A percentile compares a stretch with the other conserved stretches of the same genome.
Conservation (phyloP, 2,797 vertebrate species). For the Crocodylus rhombifer region DNA sequence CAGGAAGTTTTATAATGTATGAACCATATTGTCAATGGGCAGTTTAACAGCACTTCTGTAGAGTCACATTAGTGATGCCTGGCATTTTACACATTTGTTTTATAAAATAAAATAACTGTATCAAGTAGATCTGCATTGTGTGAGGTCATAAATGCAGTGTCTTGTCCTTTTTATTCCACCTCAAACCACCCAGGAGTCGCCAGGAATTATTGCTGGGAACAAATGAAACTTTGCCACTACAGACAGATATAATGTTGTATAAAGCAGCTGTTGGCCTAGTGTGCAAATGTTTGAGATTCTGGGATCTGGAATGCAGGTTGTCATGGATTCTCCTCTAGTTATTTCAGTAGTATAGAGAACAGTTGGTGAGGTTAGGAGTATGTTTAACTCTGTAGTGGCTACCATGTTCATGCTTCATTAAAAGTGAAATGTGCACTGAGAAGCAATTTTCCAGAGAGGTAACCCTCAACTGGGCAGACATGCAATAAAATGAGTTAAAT, state of each 20-base stretch:
- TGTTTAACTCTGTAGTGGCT: conserved; percentile 24
- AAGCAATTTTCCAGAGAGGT: not conserved
- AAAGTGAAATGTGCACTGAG: not conserved
- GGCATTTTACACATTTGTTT: not conserved
- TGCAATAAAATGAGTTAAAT: not conserved
- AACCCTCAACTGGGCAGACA: not conserved
- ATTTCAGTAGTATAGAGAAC: conserved; percentile 29
- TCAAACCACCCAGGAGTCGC: not conserved
- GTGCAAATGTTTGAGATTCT: not conserved
- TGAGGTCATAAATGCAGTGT: not conserved
- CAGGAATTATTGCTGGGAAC: not conserved
- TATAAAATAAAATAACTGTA: not conserved
- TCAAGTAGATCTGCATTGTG: not conserved
- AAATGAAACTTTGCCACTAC: not conserved
- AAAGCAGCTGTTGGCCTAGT: not conserved
- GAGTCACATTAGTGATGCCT: not conserved
- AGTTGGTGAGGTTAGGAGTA: conserved; percentile 31
- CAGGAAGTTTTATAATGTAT: not conserved
- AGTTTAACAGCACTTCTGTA: fast-evolving
- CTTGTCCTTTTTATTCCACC: not conserved
- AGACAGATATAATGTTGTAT: not conserved
- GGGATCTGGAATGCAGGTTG: not conserved
- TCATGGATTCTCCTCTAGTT: not conserved
- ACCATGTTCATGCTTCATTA: not conserved
- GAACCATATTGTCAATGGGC: fast-evolving